Evolutionary conservation across 1,140 invertebrate genomes (phyloP), one percentile per base, ranked within the genome.

Genomic region (Trachymyrmex septentrionalis): DNA sequence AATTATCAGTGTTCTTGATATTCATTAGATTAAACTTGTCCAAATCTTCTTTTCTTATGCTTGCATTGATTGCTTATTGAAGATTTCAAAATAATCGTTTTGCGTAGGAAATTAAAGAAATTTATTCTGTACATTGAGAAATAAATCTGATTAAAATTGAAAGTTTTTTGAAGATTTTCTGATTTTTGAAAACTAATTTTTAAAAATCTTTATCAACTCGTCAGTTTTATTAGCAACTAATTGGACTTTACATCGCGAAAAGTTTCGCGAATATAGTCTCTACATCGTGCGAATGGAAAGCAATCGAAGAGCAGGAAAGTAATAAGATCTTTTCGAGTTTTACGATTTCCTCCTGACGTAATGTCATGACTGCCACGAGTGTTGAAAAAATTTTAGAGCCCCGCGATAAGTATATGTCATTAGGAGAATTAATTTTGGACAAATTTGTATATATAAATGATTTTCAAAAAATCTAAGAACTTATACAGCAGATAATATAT

Each of bases 1-100:
- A 24, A 10, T 3, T 48, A 59, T 48, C 34, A 24, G 9, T 85
- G 67, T 86, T 63, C 66, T 86, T 75, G 81, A 75, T 87, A 84
- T 89, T 92, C 87, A 85, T 86, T 75, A 85, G 64, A 19, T 64
- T 61, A 44, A 16, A 76, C 7, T 38, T n/a, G 1, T 55, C 14
- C 2, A 1, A 77, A n/a, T 19, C 34, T 38, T 61, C 3, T 3
- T 69, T 53, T 30, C 14, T 14, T 24, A 16, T 16, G 2, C 0
- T 12, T 9, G 27, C 38, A 19, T 10, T 63, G 7, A 27, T 27
- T 48, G n/a, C n/a, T 48, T 44, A 66, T 78, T 44, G 21, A 38
- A 69, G 1, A 64, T 48, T 10, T 80, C 1, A 21, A 21, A 27
- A 30, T 21, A 6, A 16, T 44, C 1, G 1, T 27, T n/a, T n/a